Percentiles rank a stretch among this genome's conserved stretches.
Conservation (phyloP, 2,113 vertebrate species). For the Rhinogobius similis region DNA sequence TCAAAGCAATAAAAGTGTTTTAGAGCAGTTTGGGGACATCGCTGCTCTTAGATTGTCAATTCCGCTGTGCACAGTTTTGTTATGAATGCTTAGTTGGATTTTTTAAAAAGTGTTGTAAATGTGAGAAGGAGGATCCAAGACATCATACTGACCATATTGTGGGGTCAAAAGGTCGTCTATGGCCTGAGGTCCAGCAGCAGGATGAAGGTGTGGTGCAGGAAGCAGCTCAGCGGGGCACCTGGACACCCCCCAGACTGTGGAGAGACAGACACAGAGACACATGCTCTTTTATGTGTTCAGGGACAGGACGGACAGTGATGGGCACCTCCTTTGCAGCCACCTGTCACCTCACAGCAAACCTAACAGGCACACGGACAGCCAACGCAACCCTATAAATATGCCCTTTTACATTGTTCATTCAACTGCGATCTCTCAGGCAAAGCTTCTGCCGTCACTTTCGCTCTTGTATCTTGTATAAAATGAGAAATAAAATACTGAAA, state of each 20-base stretch:
- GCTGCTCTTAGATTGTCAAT: background rate
- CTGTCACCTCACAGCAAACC: slow-evolving; percentile 14
- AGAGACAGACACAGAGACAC: slow-evolving; percentile 10
- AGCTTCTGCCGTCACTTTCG: slow-evolving; percentile 16
- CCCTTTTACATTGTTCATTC: background rate
- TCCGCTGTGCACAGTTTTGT: background rate
- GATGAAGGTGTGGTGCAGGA: slow-evolving; percentile 46
- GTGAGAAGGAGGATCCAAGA: background rate
- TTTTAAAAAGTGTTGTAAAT: background rate
- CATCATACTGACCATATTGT: slow-evolving; percentile 57
- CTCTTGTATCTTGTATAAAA: slow-evolving; percentile 29
- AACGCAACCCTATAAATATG: background rate
- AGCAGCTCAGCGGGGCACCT: slow-evolving; percentile 59
- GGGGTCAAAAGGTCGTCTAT: slow-evolving; percentile 61
- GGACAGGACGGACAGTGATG: slow-evolving; percentile 18
- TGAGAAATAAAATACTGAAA: slow-evolving; percentile 54
- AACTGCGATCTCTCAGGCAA: background rate
- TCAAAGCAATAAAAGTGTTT: background rate
- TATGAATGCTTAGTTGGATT: background rate
- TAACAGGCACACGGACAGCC: slow-evolving; percentile 13
- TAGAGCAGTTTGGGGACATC: background rate
- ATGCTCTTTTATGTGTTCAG: slow-evolving; percentile 10
- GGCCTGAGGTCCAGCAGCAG: slow-evolving; percentile 52
- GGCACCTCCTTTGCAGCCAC: background rate
- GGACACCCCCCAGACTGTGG: slow-evolving; percentile 50